These are phyloP conservation scores for Phoenicopterus ruber DNA, from an alignment of 2,113 vertebrate genomes.

Conservation along the genomic window DNA sequence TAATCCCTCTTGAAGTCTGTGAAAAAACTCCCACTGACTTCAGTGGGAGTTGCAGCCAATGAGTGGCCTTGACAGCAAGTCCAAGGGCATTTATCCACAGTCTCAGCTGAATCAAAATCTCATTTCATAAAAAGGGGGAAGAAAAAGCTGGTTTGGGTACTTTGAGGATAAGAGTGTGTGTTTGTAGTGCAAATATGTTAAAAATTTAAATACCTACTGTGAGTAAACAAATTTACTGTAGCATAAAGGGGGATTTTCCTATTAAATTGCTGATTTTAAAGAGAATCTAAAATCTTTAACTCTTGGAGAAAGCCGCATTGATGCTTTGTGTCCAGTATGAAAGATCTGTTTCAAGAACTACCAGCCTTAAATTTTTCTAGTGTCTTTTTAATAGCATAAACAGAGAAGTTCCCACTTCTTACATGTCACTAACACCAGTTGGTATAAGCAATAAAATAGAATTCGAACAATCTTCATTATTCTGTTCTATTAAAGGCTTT, in stretches of 20 bases:
- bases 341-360: neutral
- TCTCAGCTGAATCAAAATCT: neutral
- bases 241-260: neutral
- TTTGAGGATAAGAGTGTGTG: neutral
- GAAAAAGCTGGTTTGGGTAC: neutral
- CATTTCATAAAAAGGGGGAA: neutral
- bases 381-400: neutral
- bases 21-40: neutral
- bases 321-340: neutral
- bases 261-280: neutral
- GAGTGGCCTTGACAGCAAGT: neutral
- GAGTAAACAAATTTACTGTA: neutral
- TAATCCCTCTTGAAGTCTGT: neutral
- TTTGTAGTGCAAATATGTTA: neutral
- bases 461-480: neutral
- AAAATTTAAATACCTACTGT: neutral
- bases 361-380: neutral
- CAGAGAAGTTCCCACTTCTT: neutral
- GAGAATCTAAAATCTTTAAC: neutral
- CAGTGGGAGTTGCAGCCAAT: neutral
- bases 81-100: neutral
- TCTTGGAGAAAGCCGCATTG: neutral
- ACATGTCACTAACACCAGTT: neutral
- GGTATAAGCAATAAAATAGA: neutral
- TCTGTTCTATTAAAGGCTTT: neutral